These are phyloP conservation scores for Bombyx mandarina DNA, from an alignment of 1,140 invertebrate genomes.

Conservation along the genomic window DNA sequence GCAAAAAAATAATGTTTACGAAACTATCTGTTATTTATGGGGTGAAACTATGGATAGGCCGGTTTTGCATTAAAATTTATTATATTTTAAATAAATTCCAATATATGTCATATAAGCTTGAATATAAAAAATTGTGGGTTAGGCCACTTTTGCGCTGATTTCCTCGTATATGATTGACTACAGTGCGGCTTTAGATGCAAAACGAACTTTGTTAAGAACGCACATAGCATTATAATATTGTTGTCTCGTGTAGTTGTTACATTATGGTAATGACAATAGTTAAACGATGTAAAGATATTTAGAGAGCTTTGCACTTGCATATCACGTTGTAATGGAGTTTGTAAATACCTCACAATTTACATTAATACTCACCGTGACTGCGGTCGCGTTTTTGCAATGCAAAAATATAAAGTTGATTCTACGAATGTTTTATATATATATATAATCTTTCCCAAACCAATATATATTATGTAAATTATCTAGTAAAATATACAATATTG, in stretches of 20 bases:
- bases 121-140: no score
- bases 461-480: no score
- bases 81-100: no score
- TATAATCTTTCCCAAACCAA: not conserved
- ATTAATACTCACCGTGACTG: no score
- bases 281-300: slow-evolving; percentile 49
- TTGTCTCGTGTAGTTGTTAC: not conserved
- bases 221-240: not conserved
- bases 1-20: no score
- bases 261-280: slow-evolving; percentile 21
- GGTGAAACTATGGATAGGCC: no score
- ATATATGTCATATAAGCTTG: no score
- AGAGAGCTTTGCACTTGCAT: slow-evolving; percentile 71
- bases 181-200: not conserved
- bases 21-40: no score
- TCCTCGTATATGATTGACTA: not conserved
- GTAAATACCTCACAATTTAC: slow-evolving; percentile 37
- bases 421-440: slow-evolving; percentile 3
- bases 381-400: slow-evolving; percentile 4
- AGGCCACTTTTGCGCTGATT: no score
- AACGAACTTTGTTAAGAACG: not conserved
- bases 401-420: slow-evolving; percentile 10
- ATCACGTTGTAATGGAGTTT: slow-evolving; percentile 51
- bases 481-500: no score
- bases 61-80: no score